These are phyloP conservation scores for Vombatus ursinus DNA, from an alignment of 2,113 vertebrate species.

Conservation along the genomic window DNA sequence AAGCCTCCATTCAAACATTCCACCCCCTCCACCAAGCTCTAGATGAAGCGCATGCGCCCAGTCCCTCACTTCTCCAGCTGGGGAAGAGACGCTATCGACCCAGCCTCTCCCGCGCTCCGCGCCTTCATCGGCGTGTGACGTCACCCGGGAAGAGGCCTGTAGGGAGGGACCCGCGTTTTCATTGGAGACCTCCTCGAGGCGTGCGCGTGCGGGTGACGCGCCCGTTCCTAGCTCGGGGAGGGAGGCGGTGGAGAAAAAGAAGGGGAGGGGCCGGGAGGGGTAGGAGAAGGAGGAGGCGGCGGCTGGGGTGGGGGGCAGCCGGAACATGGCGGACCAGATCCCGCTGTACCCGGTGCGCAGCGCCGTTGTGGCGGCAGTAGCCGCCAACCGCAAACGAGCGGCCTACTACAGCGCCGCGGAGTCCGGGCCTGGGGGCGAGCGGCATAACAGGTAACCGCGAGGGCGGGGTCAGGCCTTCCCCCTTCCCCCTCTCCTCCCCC, in stretches of 20 bases:
- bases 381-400: constrained; percentile 68
- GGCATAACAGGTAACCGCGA: constrained; percentile 82
- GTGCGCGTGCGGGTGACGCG: neutral
- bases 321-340: constrained; percentile 85
- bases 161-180: neutral
- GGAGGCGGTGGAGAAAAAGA: neutral
- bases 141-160: neutral
- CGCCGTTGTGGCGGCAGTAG: constrained; percentile 62
- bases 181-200: accelerated
- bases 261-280: neutral
- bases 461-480: neutral
- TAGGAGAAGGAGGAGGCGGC: neutral
- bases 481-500: accelerated
- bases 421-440: constrained; percentile 74
- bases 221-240: accelerated
- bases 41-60: neutral
- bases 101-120: accelerated
- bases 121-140: neutral
- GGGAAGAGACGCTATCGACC: neutral
- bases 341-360: constrained; percentile 82
- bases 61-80: neutral
- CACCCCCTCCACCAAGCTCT: neutral
- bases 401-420: constrained; percentile 81
- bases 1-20: neutral
- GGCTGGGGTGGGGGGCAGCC: neutral